Percentiles rank a stretch among this genome's conserved stretches.
phyloP scores from a whole-genome alignment of 2,888 invertebrate species.

The Sphaerophoria taeniata region DNA sequence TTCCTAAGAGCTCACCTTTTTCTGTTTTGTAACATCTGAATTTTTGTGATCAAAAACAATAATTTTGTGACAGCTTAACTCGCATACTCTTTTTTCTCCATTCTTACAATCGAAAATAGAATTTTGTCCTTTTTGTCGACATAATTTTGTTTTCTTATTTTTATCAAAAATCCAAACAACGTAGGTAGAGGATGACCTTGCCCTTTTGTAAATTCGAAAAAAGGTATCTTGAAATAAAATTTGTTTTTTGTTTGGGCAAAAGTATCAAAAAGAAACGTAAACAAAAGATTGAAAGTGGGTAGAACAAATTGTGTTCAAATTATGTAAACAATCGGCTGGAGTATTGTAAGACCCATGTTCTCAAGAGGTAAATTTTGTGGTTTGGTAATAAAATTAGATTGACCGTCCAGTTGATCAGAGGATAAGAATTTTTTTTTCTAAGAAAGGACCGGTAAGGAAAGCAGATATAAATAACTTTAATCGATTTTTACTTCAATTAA shows the following conservation, averaged over 20 bases:
- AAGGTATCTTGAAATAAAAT: neutral
- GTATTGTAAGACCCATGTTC: conserved; percentile 10
- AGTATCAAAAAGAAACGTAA: neutral
- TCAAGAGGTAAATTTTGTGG: neutral
- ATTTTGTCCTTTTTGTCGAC: conserved; percentile 25
- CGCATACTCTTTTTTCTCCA: conserved; percentile 31
- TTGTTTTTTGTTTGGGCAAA: neutral
- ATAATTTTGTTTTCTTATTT: neutral
- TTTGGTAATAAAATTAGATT: conserved; percentile 15
- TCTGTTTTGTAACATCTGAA: conserved; percentile 26
- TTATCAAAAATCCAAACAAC: too few relatives aligned
- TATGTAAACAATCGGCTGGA: conserved; percentile 5
- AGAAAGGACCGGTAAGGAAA: neutral
- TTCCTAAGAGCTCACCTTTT: neutral
- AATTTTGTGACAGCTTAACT: conserved; percentile 21
- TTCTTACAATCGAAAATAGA: neutral
- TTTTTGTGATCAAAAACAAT: conserved; percentile 50
- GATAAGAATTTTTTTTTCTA: neutral
- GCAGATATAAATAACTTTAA: too few relatives aligned
- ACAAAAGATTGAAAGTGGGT: neutral
- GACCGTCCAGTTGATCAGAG: neutral
- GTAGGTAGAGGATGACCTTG: too few relatives aligned
- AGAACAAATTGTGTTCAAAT: conserved; percentile 10
- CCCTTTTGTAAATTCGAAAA: conserved; percentile 3
- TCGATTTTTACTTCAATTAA: too few relatives aligned